phyloP scores from a whole-genome alignment of 2,888 invertebrate genomes.

The Melitaea athalia region DNA sequence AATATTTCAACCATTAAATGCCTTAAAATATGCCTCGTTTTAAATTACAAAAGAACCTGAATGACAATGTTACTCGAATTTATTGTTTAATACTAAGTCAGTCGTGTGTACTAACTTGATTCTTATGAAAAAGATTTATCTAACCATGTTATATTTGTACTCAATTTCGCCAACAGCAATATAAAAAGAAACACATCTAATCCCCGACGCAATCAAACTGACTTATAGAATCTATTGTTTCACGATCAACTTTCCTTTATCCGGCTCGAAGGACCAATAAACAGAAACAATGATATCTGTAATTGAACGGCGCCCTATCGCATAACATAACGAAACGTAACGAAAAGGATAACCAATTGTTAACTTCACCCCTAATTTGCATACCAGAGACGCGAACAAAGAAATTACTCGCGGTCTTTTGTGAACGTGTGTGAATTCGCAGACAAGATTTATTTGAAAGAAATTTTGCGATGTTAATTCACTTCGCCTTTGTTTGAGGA shows the following conservation, averaged over 20 bases:
- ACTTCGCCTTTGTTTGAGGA: slow-evolving; percentile 28
- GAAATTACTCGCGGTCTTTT: slow-evolving; percentile 24
- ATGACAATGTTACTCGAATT: too few relatives aligned
- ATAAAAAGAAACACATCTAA: slow-evolving; percentile 7
- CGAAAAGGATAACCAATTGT: slow-evolving; percentile 27
- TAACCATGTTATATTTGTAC: not conserved
- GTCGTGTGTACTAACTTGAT: too few relatives aligned
- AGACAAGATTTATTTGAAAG: slow-evolving; percentile 32
- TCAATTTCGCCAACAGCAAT: not conserved
- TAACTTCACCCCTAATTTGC: slow-evolving; percentile 27
- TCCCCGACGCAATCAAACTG: slow-evolving; percentile 20
- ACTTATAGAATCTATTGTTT: slow-evolving; percentile 29
- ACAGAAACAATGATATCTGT: slow-evolving; percentile 31
- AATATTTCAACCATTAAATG: too few relatives aligned
- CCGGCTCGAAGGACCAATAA: slow-evolving; percentile 33
- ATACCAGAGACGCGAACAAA: slow-evolving; percentile 17
- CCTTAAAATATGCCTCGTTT: too few relatives aligned
- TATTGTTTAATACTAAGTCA: too few relatives aligned
- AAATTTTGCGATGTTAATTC: slow-evolving; percentile 31
- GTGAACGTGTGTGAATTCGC: slow-evolving; percentile 23
- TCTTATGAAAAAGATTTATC: not conserved
- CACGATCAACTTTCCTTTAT: slow-evolving; percentile 25
- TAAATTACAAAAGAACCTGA: too few relatives aligned
- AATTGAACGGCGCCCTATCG: slow-evolving; percentile 32
- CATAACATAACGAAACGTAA: slow-evolving; percentile 18